Base-by-base conservation (phyloP, 2,797 vertebrate species). In the Muscicapa striata region DNA sequence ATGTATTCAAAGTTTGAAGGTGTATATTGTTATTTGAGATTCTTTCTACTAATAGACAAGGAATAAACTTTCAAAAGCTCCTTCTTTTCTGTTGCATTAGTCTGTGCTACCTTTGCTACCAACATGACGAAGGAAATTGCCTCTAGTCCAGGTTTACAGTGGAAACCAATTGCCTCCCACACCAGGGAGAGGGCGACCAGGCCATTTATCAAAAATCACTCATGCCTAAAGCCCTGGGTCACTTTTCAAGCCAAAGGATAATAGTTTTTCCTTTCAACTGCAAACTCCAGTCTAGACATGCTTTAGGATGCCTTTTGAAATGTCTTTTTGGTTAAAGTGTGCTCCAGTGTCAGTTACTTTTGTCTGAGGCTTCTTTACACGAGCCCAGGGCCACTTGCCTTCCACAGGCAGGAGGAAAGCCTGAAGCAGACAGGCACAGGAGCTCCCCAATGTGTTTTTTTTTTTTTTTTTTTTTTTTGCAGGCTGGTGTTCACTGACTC, bases 221-320 rank as follows among this genome's bases (percentile, higher is more conserved):
- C 89, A 87, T 87, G 94, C 94, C 95, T 96, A 91, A 94, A 97
- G 94, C 95, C 87, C 93, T 22, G 26, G 95, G 94, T 90, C 87
- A 95, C 93, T 97, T 94, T 95, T 93, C 91, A 96, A 91, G 77
- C 83, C 61, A 96, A 82, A 90, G 89, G 83, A 94, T 87, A 96
- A 95, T 34, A 96, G 89, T 93, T 95, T 96, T 94, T 91, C 73
- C 87, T 96, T 97, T 97, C 93, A 96, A 88, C 89, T 80, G 78
- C 74, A 68, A 90, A 94, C 82, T 93, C 74, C 54, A 94, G 91
- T 90, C 91, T 89, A 94, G 85, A 92, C 54, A 14, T 94, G 89
- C 67, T 94, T 72, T 89, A 93, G 82, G 89, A 93, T 75, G 73
- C 67, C 63, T 94, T 94, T 82, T 79, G 63, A 93, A 96, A 94